Base-by-base conservation (phyloP, 2,797 vertebrate species). In the Dromococcyx pavoninus region DNA sequence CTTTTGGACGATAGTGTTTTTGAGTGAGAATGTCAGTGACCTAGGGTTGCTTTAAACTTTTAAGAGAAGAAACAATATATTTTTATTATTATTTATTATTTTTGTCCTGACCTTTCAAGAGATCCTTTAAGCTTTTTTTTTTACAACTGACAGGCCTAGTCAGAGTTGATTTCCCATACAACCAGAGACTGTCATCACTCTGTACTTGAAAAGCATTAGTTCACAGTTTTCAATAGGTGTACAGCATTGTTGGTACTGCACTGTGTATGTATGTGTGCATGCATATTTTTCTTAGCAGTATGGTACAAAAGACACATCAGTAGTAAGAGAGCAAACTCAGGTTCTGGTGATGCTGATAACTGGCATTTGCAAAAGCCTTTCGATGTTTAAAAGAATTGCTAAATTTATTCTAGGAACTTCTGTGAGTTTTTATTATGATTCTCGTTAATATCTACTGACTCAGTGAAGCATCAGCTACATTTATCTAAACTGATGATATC, bases 371-470 rank as follows among this genome's bases (percentile, higher is more conserved):
- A n/a, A 44, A 79, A 82, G 7, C n/a, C 10, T 86, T 75, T 75
- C 79, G 24, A 23, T 19, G 10, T 60, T 88, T 37, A 13, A 17
- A 50, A 61, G 72, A 35, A 17, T 4, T 10, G 23, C 10, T 60
- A 24, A 27, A 24, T 71, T 76, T 83, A 32, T 89, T 5, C 28
- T 60, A 10, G n/a, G 14, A 60, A 50, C 5, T 58, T 64, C 12
- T 0, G 1, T 72, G 73, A 33, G 11, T 76, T 54, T 54, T 44
- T 60, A 5, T 54, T 60, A 32, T 0, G 13, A 5, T 5, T n/a
- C n/a, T n/a, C n/a, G n/a, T n/a, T n/a, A n/a, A n/a, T n/a, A n/a
- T n/a, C n/a, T 60, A 24, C 54, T 32, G 64, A 62, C 5, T 87
- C 32, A n/a, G 21, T 71, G 48, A 44, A 76, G 75, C 25, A 43